These are phyloP conservation scores for Drosophila baimaii DNA, from an alignment of 1,140 invertebrate species.

Conservation along the genomic window DNA sequence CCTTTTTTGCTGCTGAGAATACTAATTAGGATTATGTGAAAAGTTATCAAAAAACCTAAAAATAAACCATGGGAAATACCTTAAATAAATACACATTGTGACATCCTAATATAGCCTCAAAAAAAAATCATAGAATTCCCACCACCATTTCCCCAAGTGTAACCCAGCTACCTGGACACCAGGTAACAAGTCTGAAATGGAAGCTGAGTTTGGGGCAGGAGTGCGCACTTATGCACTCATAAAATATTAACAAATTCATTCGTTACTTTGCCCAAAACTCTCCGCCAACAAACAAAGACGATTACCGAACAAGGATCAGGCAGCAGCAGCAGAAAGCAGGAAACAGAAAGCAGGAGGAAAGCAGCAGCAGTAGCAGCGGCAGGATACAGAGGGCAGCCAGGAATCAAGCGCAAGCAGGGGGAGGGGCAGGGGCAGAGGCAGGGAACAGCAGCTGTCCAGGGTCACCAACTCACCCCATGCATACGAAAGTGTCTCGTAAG, in stretches of 20 bases:
- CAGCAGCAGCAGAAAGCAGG: constrained; percentile 25
- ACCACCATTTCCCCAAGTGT: constrained; percentile 9
- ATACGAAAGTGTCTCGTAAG: constrained; percentile 76
- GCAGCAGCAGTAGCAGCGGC: background rate
- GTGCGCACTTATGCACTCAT: constrained; percentile 82
- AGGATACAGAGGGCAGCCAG: constrained; percentile 2
- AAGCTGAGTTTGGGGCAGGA: constrained; percentile 48
- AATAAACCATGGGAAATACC: background rate
- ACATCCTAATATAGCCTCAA: no score
- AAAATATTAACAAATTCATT: constrained; percentile 84
- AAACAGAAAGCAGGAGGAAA: background rate
- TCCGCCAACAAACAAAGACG: constrained; percentile 78
- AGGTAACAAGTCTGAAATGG: constrained; percentile 36
- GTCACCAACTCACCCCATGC: constrained; percentile 48
- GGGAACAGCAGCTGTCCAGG: constrained; percentile 60
- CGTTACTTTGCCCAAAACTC: constrained; percentile 80
- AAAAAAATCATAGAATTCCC: background rate
- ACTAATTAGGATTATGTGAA: background rate
- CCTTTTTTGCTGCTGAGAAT: background rate
- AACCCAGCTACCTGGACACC: constrained; percentile 36
- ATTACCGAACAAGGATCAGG: constrained; percentile 58
- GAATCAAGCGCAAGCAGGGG: background rate
- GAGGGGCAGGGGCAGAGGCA: constrained; percentile 2
- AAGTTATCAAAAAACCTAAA: background rate
- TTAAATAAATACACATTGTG: background rate